Conservation (phyloP, 2,888 invertebrate genomes). For the Athetis lepigone region DNA sequence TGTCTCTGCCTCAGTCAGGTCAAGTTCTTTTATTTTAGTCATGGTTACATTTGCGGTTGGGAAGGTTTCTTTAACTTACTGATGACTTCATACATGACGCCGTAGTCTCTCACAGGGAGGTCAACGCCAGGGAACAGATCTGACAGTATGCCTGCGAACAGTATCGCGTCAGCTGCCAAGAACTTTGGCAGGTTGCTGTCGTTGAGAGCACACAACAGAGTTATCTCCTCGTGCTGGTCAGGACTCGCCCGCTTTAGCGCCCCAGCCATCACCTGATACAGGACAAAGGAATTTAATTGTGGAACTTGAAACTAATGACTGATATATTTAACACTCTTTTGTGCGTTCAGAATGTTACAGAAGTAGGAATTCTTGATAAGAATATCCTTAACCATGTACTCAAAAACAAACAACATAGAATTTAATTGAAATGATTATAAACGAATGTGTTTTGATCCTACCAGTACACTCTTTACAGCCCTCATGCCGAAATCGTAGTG, state of each 20-base stretch:
- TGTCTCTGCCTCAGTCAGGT: too few species aligned
- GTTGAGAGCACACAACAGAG: slow-evolving; percentile 95
- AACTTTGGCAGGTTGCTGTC: slow-evolving; percentile 98
- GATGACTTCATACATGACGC: slow-evolving; percentile 93
- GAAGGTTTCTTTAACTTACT: slow-evolving; percentile 68
- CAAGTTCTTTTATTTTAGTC: too few species aligned
- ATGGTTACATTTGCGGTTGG: too few species aligned
- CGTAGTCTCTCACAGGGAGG: slow-evolving; percentile 95
- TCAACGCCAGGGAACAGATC: slow-evolving; percentile 96
- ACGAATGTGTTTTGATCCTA: slow-evolving; percentile 56
- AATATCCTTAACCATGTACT: too few species aligned
- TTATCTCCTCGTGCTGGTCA: slow-evolving; percentile 95
- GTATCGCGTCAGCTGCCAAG: slow-evolving; percentile 94
- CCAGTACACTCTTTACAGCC: slow-evolving; percentile 97
- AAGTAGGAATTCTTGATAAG: too few species aligned
- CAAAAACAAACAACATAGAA: neutral
- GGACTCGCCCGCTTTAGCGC: slow-evolving; percentile 96
- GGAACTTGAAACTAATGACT: too few species aligned
- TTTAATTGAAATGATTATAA: too few species aligned
- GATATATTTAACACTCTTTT: too few species aligned
- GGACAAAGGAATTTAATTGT: too few species aligned
- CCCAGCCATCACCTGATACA: slow-evolving; percentile 97
- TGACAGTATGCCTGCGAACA: slow-evolving; percentile 97
- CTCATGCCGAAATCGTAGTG: slow-evolving; percentile 98
- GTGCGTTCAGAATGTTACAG: too few species aligned